Conservation (phyloP, 2,797 vertebrate genomes). For the Neosilurus hyrtlii region DNA sequence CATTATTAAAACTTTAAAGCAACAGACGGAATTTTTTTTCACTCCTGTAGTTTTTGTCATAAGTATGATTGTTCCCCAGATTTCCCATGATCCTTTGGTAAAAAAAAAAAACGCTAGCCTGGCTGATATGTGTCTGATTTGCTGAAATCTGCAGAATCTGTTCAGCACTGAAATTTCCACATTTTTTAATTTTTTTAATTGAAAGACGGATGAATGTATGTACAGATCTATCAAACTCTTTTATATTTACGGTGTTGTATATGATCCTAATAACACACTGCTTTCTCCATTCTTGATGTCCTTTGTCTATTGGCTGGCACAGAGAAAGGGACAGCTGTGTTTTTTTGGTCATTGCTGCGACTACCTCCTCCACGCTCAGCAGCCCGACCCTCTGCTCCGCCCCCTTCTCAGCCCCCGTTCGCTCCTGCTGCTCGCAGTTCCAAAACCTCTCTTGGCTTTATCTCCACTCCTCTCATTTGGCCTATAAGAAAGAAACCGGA, state of each 20-base stretch:
- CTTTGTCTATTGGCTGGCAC: slow-evolving; percentile 56
- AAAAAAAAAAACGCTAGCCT: not conserved
- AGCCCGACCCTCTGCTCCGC: slow-evolving; percentile 39
- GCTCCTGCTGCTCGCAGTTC: slow-evolving; percentile 55
- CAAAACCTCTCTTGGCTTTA: slow-evolving; percentile 76
- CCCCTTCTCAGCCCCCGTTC: slow-evolving; percentile 45
- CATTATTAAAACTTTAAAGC: not conserved
- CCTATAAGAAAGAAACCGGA: slow-evolving; percentile 75
- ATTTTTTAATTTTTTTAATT: not conserved
- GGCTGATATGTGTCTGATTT: not conserved
- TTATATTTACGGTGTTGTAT: slow-evolving; percentile 12
- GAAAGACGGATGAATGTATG: not conserved
- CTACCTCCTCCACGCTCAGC: slow-evolving; percentile 42
- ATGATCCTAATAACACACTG: slow-evolving; percentile 25
- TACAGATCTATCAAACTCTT: not conserved
- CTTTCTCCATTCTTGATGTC: slow-evolving; percentile 50
- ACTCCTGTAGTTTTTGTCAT: too few species aligned
- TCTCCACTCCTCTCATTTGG: slow-evolving; percentile 81
- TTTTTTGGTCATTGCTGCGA: slow-evolving; percentile 63
- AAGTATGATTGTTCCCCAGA: not conserved
- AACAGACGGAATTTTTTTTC: not conserved
- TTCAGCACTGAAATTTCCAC: not conserved
- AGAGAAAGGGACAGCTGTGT: slow-evolving; percentile 69
- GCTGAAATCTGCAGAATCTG: not conserved
- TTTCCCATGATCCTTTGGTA: not conserved